These are phyloP conservation scores for Kuschelorhynchus macadamiae DNA, from an alignment of 2,888 invertebrate species.

Conservation along the genomic window DNA sequence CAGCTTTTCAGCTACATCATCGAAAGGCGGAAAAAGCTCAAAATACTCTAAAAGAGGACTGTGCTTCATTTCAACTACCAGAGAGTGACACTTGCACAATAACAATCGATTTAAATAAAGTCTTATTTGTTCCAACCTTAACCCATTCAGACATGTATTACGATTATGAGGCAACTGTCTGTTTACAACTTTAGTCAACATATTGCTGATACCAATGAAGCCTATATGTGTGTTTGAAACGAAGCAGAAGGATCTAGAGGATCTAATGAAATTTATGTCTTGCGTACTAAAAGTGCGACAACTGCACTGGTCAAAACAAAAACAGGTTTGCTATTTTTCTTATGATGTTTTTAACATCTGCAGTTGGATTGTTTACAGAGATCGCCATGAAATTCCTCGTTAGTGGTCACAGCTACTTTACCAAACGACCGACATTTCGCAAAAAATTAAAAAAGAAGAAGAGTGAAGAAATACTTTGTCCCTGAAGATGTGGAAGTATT, in stretches of 20 bases:
- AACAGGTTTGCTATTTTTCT: slow-evolving; percentile 1
- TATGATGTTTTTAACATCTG: neutral
- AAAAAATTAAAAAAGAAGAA: slow-evolving; percentile 21
- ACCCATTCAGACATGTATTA: slow-evolving; percentile 8
- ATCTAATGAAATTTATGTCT: slow-evolving; percentile 23
- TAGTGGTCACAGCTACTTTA: slow-evolving; percentile 34
- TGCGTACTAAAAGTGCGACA: slow-evolving; percentile 16
- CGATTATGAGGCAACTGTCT: neutral
- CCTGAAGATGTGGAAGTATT: slow-evolving; percentile 26
- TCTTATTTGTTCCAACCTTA: slow-evolving; percentile 5
- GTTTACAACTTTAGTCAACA: slow-evolving; percentile 10
- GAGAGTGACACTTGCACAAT: neutral
- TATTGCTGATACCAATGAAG: neutral
- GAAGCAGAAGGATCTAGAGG: slow-evolving; percentile 2
- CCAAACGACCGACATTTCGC: slow-evolving; percentile 36
- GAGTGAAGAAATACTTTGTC: slow-evolving; percentile 6
- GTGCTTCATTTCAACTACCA: neutral
- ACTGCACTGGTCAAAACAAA: slow-evolving; percentile 19
- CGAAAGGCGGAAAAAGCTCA: neutral
- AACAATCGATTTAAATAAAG: neutral
- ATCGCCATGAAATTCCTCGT: slow-evolving; percentile 25
- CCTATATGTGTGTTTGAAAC: slow-evolving; percentile 4
- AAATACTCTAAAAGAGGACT: neutral
- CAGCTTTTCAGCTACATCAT: slow-evolving; percentile 16
- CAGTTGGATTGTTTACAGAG: slow-evolving; percentile 34